These are phyloP conservation scores for Equus przewalskii DNA, from an alignment of 2,113 vertebrate genomes.

Conservation along the genomic window DNA sequence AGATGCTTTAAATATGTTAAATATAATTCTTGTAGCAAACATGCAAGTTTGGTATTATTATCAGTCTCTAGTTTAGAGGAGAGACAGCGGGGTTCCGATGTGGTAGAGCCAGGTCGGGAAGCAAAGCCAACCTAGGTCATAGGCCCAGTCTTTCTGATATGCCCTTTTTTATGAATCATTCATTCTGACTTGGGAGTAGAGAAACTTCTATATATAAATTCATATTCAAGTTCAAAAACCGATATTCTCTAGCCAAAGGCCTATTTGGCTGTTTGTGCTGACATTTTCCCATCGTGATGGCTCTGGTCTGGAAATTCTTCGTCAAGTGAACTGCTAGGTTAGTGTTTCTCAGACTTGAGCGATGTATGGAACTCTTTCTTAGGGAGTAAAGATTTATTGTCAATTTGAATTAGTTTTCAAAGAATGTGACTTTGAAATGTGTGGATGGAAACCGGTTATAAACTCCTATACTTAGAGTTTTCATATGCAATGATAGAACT, in stretches of 20 bases:
- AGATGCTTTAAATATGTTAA: conserved; percentile 70
- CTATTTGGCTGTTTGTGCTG: neutral
- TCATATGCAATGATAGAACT: neutral
- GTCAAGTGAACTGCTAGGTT: neutral
- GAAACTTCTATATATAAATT: neutral
- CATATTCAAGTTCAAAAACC: neutral
- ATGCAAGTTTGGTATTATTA: neutral
- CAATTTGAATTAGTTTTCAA: conserved; percentile 15
- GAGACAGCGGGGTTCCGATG: neutral
- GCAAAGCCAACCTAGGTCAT: neutral
- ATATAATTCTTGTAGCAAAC: conserved; percentile 32
- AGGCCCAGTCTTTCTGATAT: neutral
- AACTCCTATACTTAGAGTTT: neutral
- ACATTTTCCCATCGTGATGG: neutral
- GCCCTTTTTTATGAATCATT: neutral
- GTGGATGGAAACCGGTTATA: neutral
- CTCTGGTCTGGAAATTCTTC: neutral
- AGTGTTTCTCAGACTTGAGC: neutral
- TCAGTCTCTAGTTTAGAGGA: neutral
- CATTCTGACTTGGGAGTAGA: neutral
- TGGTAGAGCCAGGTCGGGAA: neutral
- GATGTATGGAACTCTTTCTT: neutral
- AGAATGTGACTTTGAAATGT: neutral
- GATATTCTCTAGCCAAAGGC: neutral
- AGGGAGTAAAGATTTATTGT: neutral